Evolutionary conservation across 37 sponge, comb jelly and placozoan genomes (phyloP).

Genomic region (Beroe ovata): DNA sequence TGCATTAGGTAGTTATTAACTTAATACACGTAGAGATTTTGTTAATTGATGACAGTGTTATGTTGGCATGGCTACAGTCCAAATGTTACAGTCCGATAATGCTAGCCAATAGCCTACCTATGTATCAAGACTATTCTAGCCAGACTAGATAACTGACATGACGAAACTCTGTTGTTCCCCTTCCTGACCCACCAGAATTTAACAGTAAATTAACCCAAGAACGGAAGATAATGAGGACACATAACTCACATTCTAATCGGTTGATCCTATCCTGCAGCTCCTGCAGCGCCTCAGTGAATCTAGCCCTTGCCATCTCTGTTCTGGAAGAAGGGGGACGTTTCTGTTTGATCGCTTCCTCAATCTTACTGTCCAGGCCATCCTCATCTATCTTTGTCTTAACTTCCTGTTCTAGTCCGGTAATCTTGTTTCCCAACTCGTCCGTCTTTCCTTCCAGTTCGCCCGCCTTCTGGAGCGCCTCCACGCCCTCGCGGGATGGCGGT

Average conservation of each 20-base stretch:
- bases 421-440: constrained; percentile 13
- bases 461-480: constrained; percentile 60
- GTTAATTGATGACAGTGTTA: too few relatives aligned
- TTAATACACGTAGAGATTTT: too few relatives aligned
- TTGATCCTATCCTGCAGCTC: constrained; percentile 45
- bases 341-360: constrained; percentile 65
- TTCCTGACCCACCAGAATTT: too few relatives aligned
- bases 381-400: constrained; percentile 3
- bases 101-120: too few relatives aligned
- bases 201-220: too few relatives aligned
- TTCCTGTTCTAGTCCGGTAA: constrained; percentile 49
- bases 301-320: constrained; percentile 17
- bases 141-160: too few relatives aligned
- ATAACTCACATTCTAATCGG: neutral
- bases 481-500: constrained; percentile 46
- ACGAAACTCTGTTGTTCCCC: too few relatives aligned
- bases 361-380: constrained; percentile 2
- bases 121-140: too few relatives aligned
- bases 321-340: constrained; percentile 37
- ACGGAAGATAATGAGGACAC: too few relatives aligned
- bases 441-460: constrained; percentile 45
- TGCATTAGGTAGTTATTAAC: too few relatives aligned
- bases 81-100: too few relatives aligned
- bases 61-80: too few relatives aligned
- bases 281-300: constrained; percentile 36